A percentile compares a stretch with the other conserved stretches of the same genome.
These are phyloP conservation scores for Mechanitis mazaeus DNA, from an alignment of 2,888 invertebrate genomes.

Conservation along the genomic window DNA sequence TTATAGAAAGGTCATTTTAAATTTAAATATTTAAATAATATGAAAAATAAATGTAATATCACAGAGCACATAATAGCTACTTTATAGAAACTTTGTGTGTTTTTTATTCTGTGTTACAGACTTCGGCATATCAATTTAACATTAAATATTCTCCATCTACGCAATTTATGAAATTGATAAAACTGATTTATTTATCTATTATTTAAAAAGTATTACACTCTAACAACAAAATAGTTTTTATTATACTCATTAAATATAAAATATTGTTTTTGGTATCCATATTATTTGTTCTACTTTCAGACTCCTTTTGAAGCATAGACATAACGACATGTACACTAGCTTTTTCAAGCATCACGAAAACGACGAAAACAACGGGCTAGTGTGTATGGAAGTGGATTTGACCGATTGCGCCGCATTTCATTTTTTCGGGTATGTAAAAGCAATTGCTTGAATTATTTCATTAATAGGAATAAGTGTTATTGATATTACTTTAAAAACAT, in stretches of 20 bases:
- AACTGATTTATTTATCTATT: too few species aligned
- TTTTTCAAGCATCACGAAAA: slow-evolving; percentile 70
- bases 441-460: slow-evolving; percentile 34
- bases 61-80: too few species aligned
- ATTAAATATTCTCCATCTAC: too few species aligned
- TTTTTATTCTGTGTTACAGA: too few species aligned
- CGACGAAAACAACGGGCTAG: slow-evolving; percentile 75
- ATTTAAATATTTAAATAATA: too few species aligned
- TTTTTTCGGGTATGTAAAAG: slow-evolving; percentile 67
- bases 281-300: slow-evolving; percentile 12
- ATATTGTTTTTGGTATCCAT: slow-evolving; percentile 1
- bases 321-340: slow-evolving; percentile 54
- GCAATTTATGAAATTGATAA: too few species aligned
- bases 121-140: too few species aligned
- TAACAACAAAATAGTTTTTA: neutral
- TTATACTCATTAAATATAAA: neutral
- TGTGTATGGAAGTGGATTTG: slow-evolving; percentile 78
- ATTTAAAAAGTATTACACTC: too few species aligned
- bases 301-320: slow-evolving; percentile 35
- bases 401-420: slow-evolving; percentile 79
- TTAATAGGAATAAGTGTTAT: slow-evolving; percentile 17
- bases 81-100: too few species aligned
- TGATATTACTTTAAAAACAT: slow-evolving; percentile 22
- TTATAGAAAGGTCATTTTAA: too few species aligned
- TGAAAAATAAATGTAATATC: too few species aligned